A percentile compares a stretch with the other conserved stretches of the same genome.
Conservation (phyloP, 2,113 vertebrate species). For the Alectura lathami region DNA sequence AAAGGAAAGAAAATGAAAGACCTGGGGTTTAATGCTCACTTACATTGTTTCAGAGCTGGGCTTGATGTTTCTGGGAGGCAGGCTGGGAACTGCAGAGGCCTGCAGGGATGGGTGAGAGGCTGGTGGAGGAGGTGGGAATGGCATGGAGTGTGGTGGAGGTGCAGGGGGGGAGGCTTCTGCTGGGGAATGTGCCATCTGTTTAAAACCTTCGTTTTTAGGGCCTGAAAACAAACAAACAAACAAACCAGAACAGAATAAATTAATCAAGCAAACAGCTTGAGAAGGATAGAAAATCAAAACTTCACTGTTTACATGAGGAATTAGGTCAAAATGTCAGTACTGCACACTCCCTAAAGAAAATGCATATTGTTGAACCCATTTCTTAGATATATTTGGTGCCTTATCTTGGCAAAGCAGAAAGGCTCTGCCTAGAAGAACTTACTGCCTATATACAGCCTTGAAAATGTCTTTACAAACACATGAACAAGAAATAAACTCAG, state of each 20-base stretch:
- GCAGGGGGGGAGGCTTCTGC: background rate
- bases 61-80: conserved; percentile 85
- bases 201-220: background rate
- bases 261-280: background rate
- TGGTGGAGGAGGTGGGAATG: conserved; percentile 21
- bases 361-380: background rate
- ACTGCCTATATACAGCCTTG: background rate
- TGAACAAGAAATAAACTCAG: background rate
- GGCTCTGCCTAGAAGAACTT: background rate
- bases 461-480: background rate
- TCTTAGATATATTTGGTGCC: background rate
- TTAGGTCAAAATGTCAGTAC: background rate
- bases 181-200: background rate
- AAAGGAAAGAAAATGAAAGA: background rate
- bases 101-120: conserved; percentile 34
- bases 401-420: background rate
- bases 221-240: conserved; percentile 25
- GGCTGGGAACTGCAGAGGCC: conserved; percentile 62
- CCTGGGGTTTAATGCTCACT: background rate
- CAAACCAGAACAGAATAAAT: background rate
- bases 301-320: background rate
- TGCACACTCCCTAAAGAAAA: background rate
- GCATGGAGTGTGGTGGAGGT: conserved; percentile 38
- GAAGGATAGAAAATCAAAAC: background rate
- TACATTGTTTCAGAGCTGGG: conserved; percentile 63